Percentiles rank a stretch among this genome's conserved stretches.
Evolutionary conservation across 1,140 invertebrate genomes (phyloP).

Genomic region (Agrilus planipennis): DNA sequence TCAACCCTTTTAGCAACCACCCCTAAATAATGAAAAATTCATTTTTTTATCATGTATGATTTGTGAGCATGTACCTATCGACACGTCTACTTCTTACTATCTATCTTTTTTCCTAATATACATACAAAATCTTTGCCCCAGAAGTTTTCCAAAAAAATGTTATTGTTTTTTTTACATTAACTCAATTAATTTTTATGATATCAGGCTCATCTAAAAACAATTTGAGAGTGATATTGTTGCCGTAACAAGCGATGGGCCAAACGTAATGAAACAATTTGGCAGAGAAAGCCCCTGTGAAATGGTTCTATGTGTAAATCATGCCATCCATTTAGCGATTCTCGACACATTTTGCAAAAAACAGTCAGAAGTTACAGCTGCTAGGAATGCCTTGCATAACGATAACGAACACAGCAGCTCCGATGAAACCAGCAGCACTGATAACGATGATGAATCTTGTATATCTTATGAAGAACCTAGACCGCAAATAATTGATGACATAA

Average conservation of each 20-base stretch:
- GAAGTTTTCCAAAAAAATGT: too few relatives aligned
- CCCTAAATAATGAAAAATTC: too few relatives aligned
- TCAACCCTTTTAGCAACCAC: too few relatives aligned
- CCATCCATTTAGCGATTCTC: slow-evolving; percentile 1
- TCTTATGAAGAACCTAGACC: slow-evolving; percentile 1
- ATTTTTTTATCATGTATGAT: too few relatives aligned
- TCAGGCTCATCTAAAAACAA: too few relatives aligned
- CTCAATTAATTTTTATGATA: too few relatives aligned
- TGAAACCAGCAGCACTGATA: slow-evolving; percentile 1
- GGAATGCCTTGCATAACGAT: slow-evolving; percentile 1
- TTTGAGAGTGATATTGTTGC: slow-evolving; percentile 1
- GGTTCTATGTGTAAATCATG: too few relatives aligned
- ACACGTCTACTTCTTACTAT: too few relatives aligned
- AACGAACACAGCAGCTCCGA: not conserved
- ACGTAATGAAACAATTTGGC: slow-evolving; percentile 1
- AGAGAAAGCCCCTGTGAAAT: slow-evolving; percentile 1
- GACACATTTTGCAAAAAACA: slow-evolving; percentile 1
- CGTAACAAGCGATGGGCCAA: slow-evolving; percentile 1
- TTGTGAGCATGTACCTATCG: too few relatives aligned
- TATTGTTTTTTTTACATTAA: too few relatives aligned
- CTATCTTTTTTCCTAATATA: too few relatives aligned
- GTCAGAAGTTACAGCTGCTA: not conserved
- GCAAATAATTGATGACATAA: slow-evolving; percentile 1
- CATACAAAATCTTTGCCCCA: too few relatives aligned
- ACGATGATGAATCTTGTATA: slow-evolving; percentile 1